These are phyloP conservation scores for Ascidia mentula DNA, from an alignment of 23 tunicate species.

Conservation along the genomic window DNA sequence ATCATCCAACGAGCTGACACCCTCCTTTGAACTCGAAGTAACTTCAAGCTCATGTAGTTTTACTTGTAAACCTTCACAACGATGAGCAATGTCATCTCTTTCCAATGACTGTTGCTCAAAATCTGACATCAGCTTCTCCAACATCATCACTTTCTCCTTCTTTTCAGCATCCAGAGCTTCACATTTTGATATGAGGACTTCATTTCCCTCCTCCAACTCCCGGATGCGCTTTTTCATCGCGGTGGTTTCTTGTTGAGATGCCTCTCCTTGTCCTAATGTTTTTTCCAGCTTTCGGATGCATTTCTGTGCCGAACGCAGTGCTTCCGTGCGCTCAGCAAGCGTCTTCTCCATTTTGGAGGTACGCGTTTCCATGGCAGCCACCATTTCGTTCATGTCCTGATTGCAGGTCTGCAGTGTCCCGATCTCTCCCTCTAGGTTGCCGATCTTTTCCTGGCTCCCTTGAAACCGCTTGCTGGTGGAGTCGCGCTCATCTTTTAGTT, in stretches of 20 bases:
- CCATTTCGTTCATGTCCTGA: conserved; percentile 76
- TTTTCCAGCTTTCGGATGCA: conserved; percentile 64
- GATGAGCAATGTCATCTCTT: conserved; percentile 37
- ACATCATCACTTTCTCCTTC: conserved; percentile 46
- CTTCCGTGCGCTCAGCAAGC: conserved; percentile 43
- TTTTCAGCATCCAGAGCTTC: conserved; percentile 56
- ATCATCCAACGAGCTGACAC: not conserved
- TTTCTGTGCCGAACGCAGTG: conserved; percentile 50
- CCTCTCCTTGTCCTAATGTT: conserved; percentile 35
- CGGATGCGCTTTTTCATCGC: conserved; percentile 26
- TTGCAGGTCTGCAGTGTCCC: conserved; percentile 66
- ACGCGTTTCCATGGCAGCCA: conserved; percentile 59
- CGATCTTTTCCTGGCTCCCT: conserved; percentile 14
- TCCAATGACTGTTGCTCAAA: conserved; percentile 59
- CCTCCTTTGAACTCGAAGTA: not conserved
- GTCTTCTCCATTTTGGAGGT: conserved; percentile 53
- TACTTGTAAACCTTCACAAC: conserved; percentile 35
- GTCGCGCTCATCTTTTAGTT: not conserved
- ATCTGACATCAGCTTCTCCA: conserved; percentile 49
- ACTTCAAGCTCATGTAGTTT: not conserved
- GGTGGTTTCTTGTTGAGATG: not conserved
- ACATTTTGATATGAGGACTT: conserved; percentile 26
- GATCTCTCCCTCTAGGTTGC: conserved; percentile 30
- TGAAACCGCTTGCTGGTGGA: conserved; percentile 19
- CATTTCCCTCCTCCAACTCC: conserved; percentile 28